Conservation (phyloP, 37 sponge, comb jelly and placozoan genomes). For the Axinella damicornis region DNA sequence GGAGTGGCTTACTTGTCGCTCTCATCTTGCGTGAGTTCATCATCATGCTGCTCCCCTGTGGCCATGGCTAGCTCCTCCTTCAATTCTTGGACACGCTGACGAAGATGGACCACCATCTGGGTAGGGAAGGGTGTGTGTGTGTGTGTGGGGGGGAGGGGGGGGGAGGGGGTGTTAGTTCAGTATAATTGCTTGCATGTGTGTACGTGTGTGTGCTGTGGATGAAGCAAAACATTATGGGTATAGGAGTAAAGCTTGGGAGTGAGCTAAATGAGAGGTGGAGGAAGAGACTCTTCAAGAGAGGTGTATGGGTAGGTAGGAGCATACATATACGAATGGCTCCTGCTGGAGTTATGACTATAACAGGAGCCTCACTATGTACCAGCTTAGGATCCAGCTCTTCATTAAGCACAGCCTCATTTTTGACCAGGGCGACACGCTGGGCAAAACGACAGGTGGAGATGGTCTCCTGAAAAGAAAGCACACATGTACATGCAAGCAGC, state of each 20-base stretch:
- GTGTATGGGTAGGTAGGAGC: no score
- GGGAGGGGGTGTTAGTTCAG: no score
- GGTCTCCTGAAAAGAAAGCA: slow-evolving; percentile 74
- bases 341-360: no score
- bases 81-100: slow-evolving; percentile 86
- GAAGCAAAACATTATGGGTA: no score
- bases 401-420: slow-evolving; percentile 96
- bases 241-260: no score
- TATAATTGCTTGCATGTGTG: no score
- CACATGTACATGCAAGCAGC: background rate
- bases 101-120: slow-evolving; percentile 85
- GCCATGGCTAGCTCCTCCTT: slow-evolving; percentile 90
- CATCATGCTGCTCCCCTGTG: slow-evolving; percentile 88
- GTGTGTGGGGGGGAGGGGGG: background rate
- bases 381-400: slow-evolving; percentile 97
- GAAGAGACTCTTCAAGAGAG: no score
- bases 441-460: slow-evolving; percentile 98
- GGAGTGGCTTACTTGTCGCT: slow-evolving; percentile 60
- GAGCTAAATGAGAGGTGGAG: no score
- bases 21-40: slow-evolving; percentile 86
- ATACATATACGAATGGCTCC: no score
- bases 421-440: slow-evolving; percentile 96
- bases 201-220: no score
- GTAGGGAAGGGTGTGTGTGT: slow-evolving; percentile 5
- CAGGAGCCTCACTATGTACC: slow-evolving; percentile 33